Base-by-base conservation (phyloP, 2,113 vertebrate species). In the Planiliza haematocheilus region DNA sequence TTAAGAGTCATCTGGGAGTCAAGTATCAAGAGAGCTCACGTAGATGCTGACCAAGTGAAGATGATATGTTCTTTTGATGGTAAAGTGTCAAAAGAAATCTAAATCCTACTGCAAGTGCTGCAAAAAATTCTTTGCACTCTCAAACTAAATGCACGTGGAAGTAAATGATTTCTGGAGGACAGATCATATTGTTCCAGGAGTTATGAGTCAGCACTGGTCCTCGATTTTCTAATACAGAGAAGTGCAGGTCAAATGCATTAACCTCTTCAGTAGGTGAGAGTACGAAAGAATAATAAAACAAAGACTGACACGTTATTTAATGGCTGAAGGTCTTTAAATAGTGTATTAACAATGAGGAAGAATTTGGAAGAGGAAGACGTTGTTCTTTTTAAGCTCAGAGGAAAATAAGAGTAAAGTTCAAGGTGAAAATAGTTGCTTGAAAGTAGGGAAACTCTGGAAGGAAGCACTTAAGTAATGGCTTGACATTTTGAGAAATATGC, bases 11-110 rank as follows among this genome's bases (percentile, higher is more conserved):
- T 66, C 38, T 21, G 18, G 63, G 74, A 50, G 61, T 81, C 69
- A 73, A 59, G 64, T 79, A 67, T 74, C 77, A 59, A 56, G 12
- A 0, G 18, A 9, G 58, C 49, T 72, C 57, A 62, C 13, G 12
- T 14, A 77, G 37, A 53, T 67, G 78, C 78, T 88, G 83, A 77
- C 46, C 30, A 60, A 70, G 63, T 43, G 50, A 71, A 88, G 21
- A 71, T 58, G 70, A 71, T 74, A 71, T 21, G 18, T 12, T 48
- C 13, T 72, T 50, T 56, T 24, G 59, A 79, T 76, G 59, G 46
- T 66, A 74, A 81, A 61, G 17, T 52, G 30, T 62, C 21, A 36
- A 39, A 72, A 42, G 57, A 30, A 65, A 76, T 62, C 17, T 39
- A 38, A 67, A 34, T 53, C 56, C 34, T 39, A 20, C 37, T 81